These are phyloP conservation scores for Cisticola juncidis DNA, from an alignment of 2,113 vertebrate genomes.

Conservation along the genomic window DNA sequence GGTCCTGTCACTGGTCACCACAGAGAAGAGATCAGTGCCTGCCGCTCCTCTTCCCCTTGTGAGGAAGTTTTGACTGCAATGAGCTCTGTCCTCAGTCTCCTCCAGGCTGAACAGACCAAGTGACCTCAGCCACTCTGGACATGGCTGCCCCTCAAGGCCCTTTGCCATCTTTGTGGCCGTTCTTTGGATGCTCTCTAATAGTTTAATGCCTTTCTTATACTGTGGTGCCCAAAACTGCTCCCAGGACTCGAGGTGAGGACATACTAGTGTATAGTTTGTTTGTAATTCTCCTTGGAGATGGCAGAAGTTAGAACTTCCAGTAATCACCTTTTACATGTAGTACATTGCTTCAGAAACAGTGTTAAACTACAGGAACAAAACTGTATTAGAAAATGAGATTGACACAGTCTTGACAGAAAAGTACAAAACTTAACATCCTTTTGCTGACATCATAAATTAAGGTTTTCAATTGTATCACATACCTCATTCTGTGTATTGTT, in stretches of 20 bases:
- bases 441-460: background rate
- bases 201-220: background rate
- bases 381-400: background rate
- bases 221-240: background rate
- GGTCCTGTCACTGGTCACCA: background rate
- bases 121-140: background rate
- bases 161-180: rapidly evolving
- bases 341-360: background rate
- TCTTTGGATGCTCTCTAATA: background rate
- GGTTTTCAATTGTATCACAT: background rate
- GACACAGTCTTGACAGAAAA: background rate
- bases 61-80: background rate
- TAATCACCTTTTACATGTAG: background rate
- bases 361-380: background rate
- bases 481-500: slow-evolving; percentile 84
- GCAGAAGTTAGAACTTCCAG: background rate
- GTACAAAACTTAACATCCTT: background rate
- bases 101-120: background rate
- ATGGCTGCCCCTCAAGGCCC: background rate
- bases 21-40: background rate
- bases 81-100: background rate
- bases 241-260: rapidly evolving
- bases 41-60: background rate
- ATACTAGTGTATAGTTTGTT: background rate
- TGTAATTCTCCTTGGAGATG: background rate